Evolutionary conservation across 1,140 invertebrate genomes (phyloP), one percentile per base, ranked within the genome.

Genomic region (Galleria mellonella): DNA sequence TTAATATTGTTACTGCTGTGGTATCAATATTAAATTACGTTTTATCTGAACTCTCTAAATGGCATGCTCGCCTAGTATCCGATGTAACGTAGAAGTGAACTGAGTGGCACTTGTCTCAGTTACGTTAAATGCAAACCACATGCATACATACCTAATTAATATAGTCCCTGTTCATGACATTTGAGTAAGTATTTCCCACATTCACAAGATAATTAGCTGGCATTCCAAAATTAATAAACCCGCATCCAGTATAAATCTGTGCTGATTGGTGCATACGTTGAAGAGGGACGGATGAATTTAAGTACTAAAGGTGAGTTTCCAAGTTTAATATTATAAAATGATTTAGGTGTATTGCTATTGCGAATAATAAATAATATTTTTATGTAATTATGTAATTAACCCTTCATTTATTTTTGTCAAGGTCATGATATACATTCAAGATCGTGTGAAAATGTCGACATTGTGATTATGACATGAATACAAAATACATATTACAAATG

Each of bases 241-340:
- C 51, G 63, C 60, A 64, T 55, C 56, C 62, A 66, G 51, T 60
- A 61, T 63, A 72, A 72, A 73, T 77, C 71, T 53, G 49, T 58
- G 55, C 59, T 77, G 72, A 84, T 77, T 73, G 67, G 61, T 64
- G 66, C 54, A 64, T 55, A 58, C 58, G 51, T 49, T 78, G 54
- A 81, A 75, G 72, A 73, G 72, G 69, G 60, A 72, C 77, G 77
- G 62, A 84, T 84, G 81, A 84, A 84, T 84, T 78, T 84, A 72
- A 82, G 75, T 69, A 84, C 81, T 58, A 84, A 73, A 47, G 73
- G 81, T 83, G 49, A 74, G 76, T 67, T 60, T 17, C 4, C 6
- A 23, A 3, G 6, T 3, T 23, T 3, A 23, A 23, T 23, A 23
- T 6, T 23, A 23, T 23, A 2, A 23, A 23, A 23, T 23, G 6